These are phyloP conservation scores for Drosophila willistoni DNA, from an alignment of 1,140 invertebrate species.

Conservation along the genomic window DNA sequence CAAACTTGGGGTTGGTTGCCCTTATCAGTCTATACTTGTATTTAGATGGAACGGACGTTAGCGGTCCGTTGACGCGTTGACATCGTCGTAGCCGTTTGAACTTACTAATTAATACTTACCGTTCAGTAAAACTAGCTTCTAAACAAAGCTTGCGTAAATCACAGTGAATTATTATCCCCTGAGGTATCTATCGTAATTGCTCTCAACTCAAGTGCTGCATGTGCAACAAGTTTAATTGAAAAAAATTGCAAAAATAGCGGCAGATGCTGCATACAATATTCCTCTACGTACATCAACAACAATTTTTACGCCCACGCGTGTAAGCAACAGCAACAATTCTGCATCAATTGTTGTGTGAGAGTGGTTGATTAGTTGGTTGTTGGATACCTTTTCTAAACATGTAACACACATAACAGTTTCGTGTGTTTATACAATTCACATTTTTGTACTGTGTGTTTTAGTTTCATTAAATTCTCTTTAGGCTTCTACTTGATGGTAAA, in stretches of 20 bases:
- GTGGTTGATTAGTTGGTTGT: neutral
- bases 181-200: neutral
- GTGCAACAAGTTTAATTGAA: constrained; percentile 2
- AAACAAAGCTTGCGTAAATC: neutral
- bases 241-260: constrained; percentile 1
- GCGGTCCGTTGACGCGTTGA: constrained; percentile 22
- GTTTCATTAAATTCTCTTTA: constrained; percentile 17
- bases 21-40: constrained; percentile 23
- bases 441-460: constrained; percentile 9
- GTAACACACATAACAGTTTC: constrained; percentile 32
- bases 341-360: constrained; percentile 15
- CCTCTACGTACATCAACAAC: constrained; percentile 21
- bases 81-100: constrained; percentile 25
- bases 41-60: constrained; percentile 38
- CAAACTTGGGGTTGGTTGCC: too few relatives aligned
- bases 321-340: constrained; percentile 40
- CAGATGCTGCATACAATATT: constrained; percentile 15
- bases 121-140: neutral
- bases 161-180: neutral
- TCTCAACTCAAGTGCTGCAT: neutral
- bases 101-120: constrained; percentile 19
- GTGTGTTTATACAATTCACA: constrained; percentile 47
- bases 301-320: constrained; percentile 43
- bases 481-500: neutral
- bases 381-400: too few relatives aligned